Conservation (phyloP, 2,888 invertebrate species). For the Pelosia muscerda region DNA sequence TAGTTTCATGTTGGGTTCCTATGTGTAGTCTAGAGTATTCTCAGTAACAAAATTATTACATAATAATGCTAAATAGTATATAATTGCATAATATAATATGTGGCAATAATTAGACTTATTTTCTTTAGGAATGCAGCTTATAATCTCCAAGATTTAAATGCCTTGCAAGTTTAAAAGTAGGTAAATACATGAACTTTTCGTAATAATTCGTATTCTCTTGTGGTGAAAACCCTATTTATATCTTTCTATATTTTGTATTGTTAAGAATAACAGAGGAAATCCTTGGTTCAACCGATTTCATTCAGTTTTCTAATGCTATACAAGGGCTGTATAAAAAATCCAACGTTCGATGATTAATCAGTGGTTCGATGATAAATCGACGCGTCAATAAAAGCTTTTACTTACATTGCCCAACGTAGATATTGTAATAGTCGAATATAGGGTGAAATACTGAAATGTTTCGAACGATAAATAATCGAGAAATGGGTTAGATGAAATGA, state of each 20-base stretch:
- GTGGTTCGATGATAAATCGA: constrained; percentile 63
- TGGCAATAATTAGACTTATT: background rate
- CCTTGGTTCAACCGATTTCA: constrained; percentile 45
- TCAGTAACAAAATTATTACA: background rate
- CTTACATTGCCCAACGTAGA: constrained; percentile 49
- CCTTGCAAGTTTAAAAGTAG: background rate
- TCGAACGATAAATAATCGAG: constrained; percentile 41
- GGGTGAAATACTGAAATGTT: constrained; percentile 39
- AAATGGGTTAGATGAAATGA: constrained; percentile 37
- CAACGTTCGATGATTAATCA: constrained; percentile 62
- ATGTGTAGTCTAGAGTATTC: too few relatives aligned
- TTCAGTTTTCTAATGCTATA: constrained; percentile 53
- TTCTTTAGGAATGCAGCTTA: background rate
- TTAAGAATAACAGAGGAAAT: constrained; percentile 40
- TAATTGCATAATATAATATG: too few relatives aligned
- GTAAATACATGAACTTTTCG: background rate
- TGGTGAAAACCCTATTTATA: constrained; percentile 49
- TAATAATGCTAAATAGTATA: too few relatives aligned
- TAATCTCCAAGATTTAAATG: background rate
- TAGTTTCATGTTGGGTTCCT: background rate
- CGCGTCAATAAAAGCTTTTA: constrained; percentile 61
- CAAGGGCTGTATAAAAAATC: constrained; percentile 54
- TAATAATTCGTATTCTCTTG: constrained; percentile 27
- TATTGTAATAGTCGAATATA: constrained; percentile 47
- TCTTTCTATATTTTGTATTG: constrained; percentile 49